phyloP scores from a whole-genome alignment of 2,888 invertebrate species.

The Scrobipalpa costella region DNA sequence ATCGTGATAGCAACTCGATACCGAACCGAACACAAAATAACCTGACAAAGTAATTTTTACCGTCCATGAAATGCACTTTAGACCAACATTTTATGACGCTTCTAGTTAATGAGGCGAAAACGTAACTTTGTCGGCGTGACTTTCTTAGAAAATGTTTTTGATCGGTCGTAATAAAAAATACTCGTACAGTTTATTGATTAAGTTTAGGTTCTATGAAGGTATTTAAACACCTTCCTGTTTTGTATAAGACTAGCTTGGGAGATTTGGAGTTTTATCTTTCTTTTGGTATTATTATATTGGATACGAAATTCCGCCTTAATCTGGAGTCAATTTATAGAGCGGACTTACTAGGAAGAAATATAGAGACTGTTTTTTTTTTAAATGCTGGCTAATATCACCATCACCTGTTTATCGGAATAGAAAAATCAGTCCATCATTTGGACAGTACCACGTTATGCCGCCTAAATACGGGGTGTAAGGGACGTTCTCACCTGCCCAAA shows the following conservation, averaged over 20 bases:
- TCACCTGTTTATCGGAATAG: too few species aligned
- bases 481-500: too few species aligned
- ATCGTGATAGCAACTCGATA: constrained; percentile 28
- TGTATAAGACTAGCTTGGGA: not conserved
- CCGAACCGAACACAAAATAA: constrained; percentile 23
- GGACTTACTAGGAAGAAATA: too few species aligned
- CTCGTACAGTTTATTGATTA: constrained; percentile 13
- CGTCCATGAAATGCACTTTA: constrained; percentile 8
- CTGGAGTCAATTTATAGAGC: too few species aligned
- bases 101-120: not conserved
- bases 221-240: not conserved
- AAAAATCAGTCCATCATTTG: too few species aligned
- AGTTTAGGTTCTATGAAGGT: not conserved
- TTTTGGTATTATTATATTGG: not conserved
- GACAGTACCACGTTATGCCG: too few species aligned
- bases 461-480: too few species aligned
- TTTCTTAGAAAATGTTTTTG: constrained; percentile 15
- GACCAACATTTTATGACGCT: constrained; percentile 1
- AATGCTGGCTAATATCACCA: too few species aligned
- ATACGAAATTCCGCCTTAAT: too few species aligned
- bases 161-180: constrained; percentile 7
- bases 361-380: too few species aligned
- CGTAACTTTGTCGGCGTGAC: constrained; percentile 20
- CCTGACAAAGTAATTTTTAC: constrained; percentile 23
- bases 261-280: not conserved